Conservation (phyloP, 2,113 vertebrate genomes). For the Cisticola juncidis region DNA sequence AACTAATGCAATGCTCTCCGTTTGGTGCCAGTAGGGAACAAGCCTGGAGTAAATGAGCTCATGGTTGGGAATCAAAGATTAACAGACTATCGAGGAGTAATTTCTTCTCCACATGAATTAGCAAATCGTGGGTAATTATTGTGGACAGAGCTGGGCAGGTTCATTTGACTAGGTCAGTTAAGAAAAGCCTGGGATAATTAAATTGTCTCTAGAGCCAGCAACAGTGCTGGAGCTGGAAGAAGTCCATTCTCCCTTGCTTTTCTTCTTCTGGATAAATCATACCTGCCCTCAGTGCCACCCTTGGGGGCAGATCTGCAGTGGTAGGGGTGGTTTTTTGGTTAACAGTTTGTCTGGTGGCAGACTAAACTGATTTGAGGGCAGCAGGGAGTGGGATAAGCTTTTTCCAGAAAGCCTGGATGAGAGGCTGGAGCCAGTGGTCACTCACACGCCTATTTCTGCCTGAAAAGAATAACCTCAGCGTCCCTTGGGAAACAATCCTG, state of each 20-base stretch:
- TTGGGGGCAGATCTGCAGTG: neutral
- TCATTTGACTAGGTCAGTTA: constrained; percentile 56
- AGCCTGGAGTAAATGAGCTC: constrained; percentile 53
- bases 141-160: constrained; percentile 53
- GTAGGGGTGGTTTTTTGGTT: rapidly evolving
- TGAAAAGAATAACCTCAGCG: neutral
- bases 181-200: constrained; percentile 50
- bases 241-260: neutral
- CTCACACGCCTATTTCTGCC: rapidly evolving
- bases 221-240: neutral
- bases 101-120: constrained; percentile 62
- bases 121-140: constrained; percentile 53
- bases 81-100: constrained; percentile 55
- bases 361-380: neutral
- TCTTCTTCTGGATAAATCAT: neutral
- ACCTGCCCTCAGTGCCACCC: neutral
- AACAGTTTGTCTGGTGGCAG: neutral
- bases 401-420: neutral
- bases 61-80: constrained; percentile 56
- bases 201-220: constrained; percentile 35
- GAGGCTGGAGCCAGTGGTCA: neutral
- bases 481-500: neutral
- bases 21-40: constrained; percentile 44
- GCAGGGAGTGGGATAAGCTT: neutral
- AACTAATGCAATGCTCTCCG: neutral